A percentile compares a stretch with the other conserved stretches of the same genome.
These are phyloP conservation scores for Eledona agricola DNA, from an alignment of 2,888 invertebrate genomes.

Conservation along the genomic window DNA sequence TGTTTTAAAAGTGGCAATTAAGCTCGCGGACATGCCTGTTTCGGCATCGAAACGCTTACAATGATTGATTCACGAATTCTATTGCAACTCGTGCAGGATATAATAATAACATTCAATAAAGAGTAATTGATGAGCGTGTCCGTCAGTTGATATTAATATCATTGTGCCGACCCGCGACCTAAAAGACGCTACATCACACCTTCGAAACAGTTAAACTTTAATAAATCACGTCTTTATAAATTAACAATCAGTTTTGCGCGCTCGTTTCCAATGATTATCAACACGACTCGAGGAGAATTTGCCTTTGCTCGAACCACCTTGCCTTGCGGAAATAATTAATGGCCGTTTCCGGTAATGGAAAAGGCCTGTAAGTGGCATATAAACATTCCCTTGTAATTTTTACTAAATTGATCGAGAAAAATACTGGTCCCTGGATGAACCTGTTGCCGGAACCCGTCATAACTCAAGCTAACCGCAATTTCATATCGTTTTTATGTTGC, in stretches of 20 bases:
- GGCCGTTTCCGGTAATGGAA: slow-evolving; percentile 11
- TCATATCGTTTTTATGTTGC: slow-evolving; percentile 27
- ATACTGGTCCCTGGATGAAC: slow-evolving; percentile 21
- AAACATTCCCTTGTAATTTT: slow-evolving; percentile 1
- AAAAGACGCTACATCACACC: slow-evolving; percentile 32
- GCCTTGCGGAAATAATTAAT: not conserved
- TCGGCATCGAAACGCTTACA: not conserved
- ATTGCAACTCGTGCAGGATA: slow-evolving; percentile 7
- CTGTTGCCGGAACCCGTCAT: slow-evolving; percentile 32
- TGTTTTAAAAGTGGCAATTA: slow-evolving; percentile 12
- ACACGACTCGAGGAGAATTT: slow-evolving; percentile 2
- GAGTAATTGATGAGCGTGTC: slow-evolving; percentile 29
- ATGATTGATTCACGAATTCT: slow-evolving; percentile 21
- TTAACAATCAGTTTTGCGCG: slow-evolving; percentile 26
- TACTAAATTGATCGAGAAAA: slow-evolving; percentile 24
- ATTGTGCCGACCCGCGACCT: slow-evolving; percentile 26
- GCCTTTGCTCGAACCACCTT: not conserved
- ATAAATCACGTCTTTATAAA: slow-evolving; percentile 35
- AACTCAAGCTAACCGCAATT: slow-evolving; percentile 34
- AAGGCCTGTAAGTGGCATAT: slow-evolving; percentile 7
- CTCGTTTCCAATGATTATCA: slow-evolving; percentile 27
- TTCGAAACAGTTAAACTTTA: slow-evolving; percentile 17
- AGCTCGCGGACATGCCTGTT: slow-evolving; percentile 1
- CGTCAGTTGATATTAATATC: slow-evolving; percentile 32
- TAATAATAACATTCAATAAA: slow-evolving; percentile 29